Conservation (phyloP, 1,140 invertebrate genomes). For the Calliopsis andreniformis region DNA sequence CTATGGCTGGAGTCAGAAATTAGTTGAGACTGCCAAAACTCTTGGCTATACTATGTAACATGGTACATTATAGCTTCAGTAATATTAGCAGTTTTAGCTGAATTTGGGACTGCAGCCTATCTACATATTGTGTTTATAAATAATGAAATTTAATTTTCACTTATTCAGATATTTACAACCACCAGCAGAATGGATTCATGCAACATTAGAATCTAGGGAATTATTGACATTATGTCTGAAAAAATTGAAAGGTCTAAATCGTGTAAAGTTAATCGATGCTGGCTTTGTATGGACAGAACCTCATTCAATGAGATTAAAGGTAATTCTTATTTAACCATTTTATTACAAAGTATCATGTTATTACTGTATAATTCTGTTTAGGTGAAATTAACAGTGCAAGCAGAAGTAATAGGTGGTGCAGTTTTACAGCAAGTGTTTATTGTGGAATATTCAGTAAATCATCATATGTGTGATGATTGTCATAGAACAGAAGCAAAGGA, state of each 20-base stretch:
- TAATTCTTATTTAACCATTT: conserved; percentile 68
- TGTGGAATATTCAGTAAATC: conserved; percentile 94
- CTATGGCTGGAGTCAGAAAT: too few relatives aligned
- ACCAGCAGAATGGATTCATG: conserved; percentile 94
- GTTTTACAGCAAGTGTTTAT: conserved; percentile 95
- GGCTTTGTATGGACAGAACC: conserved; percentile 99
- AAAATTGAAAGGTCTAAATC: conserved; percentile 95
- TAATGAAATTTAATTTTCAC: conserved; percentile 6
- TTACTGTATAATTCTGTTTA: conserved; percentile 68
- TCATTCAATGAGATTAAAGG: conserved; percentile 98
- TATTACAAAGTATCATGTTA: background rate
- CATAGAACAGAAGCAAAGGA: conserved; percentile 98
- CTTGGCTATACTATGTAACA: too few relatives aligned
- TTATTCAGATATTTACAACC: conserved; percentile 93
- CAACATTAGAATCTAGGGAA: conserved; percentile 95
- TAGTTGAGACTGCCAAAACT: too few relatives aligned
- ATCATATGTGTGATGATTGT: conserved; percentile 99
- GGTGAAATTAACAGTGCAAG: conserved; percentile 98
- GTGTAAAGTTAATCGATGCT: conserved; percentile 96
- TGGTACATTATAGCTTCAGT: too few relatives aligned
- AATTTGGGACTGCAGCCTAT: too few relatives aligned
- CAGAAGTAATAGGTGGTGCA: conserved; percentile 93
- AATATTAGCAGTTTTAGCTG: too few relatives aligned
- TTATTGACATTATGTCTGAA: conserved; percentile 96
- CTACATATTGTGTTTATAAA: background rate